phyloP scores from a whole-genome alignment of 2,797 vertebrate species.

The Tauraco hartlaubi region DNA sequence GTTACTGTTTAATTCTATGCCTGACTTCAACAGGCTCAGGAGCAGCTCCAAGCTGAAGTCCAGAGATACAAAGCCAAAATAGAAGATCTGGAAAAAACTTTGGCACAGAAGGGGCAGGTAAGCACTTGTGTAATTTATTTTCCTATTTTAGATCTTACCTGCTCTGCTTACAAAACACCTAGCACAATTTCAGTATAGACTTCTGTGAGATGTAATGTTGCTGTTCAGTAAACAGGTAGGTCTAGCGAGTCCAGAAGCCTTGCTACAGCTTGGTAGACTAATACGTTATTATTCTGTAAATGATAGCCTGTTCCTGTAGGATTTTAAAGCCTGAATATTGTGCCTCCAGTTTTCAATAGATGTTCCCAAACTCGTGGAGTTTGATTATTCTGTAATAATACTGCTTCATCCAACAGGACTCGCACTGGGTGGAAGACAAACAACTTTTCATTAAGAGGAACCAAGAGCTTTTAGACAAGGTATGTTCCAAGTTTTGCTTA shows the following conservation, averaged over 20 bases:
- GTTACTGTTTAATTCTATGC: neutral
- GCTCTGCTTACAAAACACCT: neutral
- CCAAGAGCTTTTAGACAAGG: slow-evolving; percentile 97
- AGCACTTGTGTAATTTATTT: neutral
- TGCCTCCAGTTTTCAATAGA: neutral
- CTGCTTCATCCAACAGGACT: slow-evolving; percentile 88
- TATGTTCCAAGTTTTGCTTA: slow-evolving; percentile 51
- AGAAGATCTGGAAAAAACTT: slow-evolving; percentile 95
- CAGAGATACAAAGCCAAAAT: slow-evolving; percentile 97
- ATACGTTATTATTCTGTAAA: neutral
- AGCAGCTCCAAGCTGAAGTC: slow-evolving; percentile 93
- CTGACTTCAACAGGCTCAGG: slow-evolving; percentile 88
- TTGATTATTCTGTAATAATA: slow-evolving; percentile 38
- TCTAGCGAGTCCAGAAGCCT: neutral
- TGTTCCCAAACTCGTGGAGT: neutral
- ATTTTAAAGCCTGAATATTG: neutral
- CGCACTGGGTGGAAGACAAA: slow-evolving; percentile 99
- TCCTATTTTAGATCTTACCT: neutral
- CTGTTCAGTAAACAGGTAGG: neutral
- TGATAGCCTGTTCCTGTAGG: neutral
- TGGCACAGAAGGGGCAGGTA: slow-evolving; percentile 95
- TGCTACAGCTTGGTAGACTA: neutral
- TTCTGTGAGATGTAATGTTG: neutral
- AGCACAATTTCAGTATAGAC: neutral
- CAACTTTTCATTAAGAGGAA: slow-evolving; percentile 96